Conservation (phyloP, 2,888 invertebrate genomes). For the Dexiosoma caninum region DNA sequence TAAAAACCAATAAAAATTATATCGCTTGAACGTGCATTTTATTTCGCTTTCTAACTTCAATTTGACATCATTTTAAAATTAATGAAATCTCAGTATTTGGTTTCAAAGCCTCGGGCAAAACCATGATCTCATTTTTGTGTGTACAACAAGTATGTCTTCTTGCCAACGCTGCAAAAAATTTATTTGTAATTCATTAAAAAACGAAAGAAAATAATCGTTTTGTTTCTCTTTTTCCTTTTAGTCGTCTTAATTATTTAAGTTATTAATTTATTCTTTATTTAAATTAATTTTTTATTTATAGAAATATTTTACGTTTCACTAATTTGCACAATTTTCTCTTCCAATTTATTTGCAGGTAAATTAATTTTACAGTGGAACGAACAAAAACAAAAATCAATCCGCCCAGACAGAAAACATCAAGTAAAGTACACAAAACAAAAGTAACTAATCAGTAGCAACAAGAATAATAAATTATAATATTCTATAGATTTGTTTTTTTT, state of each 20-base stretch:
- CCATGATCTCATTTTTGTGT: conserved; percentile 58
- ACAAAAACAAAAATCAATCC: conserved; percentile 1
- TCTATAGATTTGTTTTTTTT: not conserved
- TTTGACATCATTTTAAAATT: conserved; percentile 10
- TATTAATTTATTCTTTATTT: conserved; percentile 40
- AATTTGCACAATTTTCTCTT: conserved; percentile 62
- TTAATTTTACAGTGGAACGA: conserved; percentile 16
- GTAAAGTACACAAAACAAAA: not conserved
- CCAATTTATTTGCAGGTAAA: conserved; percentile 62
- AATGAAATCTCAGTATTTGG: conserved; percentile 53
- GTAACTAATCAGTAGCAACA: conserved; percentile 3
- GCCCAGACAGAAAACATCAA: not conserved
- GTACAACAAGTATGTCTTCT: not conserved
- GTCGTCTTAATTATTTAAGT: conserved; percentile 37
- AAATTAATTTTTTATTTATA: conserved; percentile 27
- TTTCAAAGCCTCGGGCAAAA: conserved; percentile 56
- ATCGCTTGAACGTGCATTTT: too few relatives aligned
- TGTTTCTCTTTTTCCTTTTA: not conserved
- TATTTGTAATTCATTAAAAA: conserved; percentile 11
- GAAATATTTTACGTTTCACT: conserved; percentile 20
- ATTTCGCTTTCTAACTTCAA: conserved; percentile 6
- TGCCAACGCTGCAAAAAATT: conserved; percentile 20
- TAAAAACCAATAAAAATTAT: too few relatives aligned
- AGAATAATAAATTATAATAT: not conserved
- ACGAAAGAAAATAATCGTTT: not conserved